Evolutionary conservation across 2,888 invertebrate genomes (phyloP).

Genomic region (Hecatera dysodea): DNA sequence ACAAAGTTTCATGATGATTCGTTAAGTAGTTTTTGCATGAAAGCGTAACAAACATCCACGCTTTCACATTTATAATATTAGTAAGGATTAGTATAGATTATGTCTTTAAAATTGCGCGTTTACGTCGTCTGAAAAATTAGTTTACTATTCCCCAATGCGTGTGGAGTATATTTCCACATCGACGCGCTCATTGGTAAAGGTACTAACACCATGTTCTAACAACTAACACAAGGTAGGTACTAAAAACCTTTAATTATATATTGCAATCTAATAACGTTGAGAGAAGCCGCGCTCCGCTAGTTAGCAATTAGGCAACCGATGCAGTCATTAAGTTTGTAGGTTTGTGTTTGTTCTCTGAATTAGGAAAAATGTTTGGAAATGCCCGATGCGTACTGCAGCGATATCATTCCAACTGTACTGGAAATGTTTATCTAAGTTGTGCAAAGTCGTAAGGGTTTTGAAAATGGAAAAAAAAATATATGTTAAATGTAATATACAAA

Average conservation of each 20-base stretch:
- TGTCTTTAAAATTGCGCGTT: no score
- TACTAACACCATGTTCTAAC: constrained; percentile 27
- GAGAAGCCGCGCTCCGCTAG: constrained; percentile 26
- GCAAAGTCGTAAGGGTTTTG: no score
- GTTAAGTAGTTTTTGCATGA: no score
- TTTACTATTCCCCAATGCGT: constrained; percentile 9
- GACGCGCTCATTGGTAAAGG: constrained; percentile 7
- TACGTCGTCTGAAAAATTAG: no score
- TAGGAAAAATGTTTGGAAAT: neutral
- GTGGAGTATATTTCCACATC: constrained; percentile 19
- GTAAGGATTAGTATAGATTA: no score
- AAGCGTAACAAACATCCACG: no score
- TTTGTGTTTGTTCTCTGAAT: constrained; percentile 14
- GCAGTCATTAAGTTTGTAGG: constrained; percentile 6
- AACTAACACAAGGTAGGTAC: constrained; percentile 13
- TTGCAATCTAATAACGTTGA: constrained; percentile 41
- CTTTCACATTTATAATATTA: no score
- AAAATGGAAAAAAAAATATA: no score
- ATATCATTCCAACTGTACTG: neutral
- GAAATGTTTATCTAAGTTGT: neutral
- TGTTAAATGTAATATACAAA: no score
- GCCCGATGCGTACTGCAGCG: neutral
- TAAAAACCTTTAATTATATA: constrained; percentile 43
- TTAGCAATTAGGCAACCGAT: constrained; percentile 42
- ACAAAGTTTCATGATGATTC: no score